These are phyloP conservation scores for Thumatha senex DNA, from an alignment of 2,888 invertebrate genomes.

Conservation along the genomic window DNA sequence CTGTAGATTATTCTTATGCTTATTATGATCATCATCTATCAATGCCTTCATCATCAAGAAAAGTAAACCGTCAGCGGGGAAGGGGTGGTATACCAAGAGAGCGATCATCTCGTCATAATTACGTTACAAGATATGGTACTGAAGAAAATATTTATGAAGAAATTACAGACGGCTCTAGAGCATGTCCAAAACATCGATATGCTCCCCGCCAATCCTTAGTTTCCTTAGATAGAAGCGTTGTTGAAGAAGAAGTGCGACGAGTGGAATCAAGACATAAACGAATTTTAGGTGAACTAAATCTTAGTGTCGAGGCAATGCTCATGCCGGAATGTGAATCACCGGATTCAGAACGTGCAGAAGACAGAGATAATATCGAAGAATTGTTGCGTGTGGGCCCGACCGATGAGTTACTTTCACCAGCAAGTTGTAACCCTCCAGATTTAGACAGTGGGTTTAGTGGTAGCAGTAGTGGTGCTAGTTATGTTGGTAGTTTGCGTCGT, in stretches of 20 bases:
- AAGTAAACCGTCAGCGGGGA: slow-evolving; percentile 72
- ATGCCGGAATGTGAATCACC: slow-evolving; percentile 91
- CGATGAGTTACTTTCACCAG: slow-evolving; percentile 88
- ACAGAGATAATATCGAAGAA: slow-evolving; percentile 85
- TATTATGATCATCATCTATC: slow-evolving; percentile 91
- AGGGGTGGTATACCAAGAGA: slow-evolving; percentile 71
- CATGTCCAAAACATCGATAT: slow-evolving; percentile 77
- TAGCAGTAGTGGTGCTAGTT: slow-evolving; percentile 92
- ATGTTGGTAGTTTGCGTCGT: slow-evolving; percentile 87
- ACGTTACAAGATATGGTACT: slow-evolving; percentile 91
- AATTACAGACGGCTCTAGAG: slow-evolving; percentile 86
- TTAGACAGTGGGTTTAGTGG: slow-evolving; percentile 93
- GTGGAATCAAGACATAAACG: slow-evolving; percentile 92
- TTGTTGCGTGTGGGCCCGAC: slow-evolving; percentile 87
- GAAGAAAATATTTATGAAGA: slow-evolving; percentile 94
- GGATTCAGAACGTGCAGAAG: slow-evolving; percentile 85
- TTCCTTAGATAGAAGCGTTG: slow-evolving; percentile 87
- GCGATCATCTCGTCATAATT: slow-evolving; percentile 85
- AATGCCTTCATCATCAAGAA: slow-evolving; percentile 80
- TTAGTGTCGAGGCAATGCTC: slow-evolving; percentile 94
- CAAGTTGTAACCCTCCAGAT: slow-evolving; percentile 86
- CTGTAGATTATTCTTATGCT: slow-evolving; percentile 92
- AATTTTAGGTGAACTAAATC: slow-evolving; percentile 92
- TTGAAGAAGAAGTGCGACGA: slow-evolving; percentile 92
- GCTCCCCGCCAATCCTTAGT: slow-evolving; percentile 84